These are phyloP conservation scores for Murina feae DNA, from an alignment of 2,113 vertebrate species.

Conservation along the genomic window DNA sequence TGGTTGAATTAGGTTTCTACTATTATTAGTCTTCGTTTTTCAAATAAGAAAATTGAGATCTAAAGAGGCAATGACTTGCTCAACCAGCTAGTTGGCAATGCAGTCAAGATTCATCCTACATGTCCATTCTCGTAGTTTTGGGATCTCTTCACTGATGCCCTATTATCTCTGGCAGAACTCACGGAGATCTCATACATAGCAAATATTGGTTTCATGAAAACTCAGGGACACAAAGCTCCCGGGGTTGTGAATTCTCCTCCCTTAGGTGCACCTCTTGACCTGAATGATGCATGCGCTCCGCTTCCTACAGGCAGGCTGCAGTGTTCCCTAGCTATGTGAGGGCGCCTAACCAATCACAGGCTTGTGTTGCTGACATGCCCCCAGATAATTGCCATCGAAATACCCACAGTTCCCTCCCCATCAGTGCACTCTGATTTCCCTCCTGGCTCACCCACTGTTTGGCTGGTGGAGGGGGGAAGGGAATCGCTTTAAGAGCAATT, in stretches of 20 bases:
- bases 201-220: background rate
- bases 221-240: background rate
- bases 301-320: background rate
- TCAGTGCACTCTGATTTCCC: constrained; percentile 37
- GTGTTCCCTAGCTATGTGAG: background rate
- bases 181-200: background rate
- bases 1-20: background rate
- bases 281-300: background rate
- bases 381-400: background rate
- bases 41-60: background rate
- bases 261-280: background rate
- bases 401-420: background rate
- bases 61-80: background rate
- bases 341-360: background rate
- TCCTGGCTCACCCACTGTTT: background rate
- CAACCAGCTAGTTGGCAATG: background rate
- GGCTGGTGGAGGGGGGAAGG: rapidly evolving
- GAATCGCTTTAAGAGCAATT: constrained; percentile 36
- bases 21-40: background rate
- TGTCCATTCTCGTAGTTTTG: background rate
- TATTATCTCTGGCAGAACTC: background rate
- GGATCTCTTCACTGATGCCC: background rate
- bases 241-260: background rate
- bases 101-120: background rate
- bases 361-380: background rate